Evolutionary conservation across 2,797 vertebrate genomes (phyloP).

Genomic region (Arrhamphus sclerolepis): DNA sequence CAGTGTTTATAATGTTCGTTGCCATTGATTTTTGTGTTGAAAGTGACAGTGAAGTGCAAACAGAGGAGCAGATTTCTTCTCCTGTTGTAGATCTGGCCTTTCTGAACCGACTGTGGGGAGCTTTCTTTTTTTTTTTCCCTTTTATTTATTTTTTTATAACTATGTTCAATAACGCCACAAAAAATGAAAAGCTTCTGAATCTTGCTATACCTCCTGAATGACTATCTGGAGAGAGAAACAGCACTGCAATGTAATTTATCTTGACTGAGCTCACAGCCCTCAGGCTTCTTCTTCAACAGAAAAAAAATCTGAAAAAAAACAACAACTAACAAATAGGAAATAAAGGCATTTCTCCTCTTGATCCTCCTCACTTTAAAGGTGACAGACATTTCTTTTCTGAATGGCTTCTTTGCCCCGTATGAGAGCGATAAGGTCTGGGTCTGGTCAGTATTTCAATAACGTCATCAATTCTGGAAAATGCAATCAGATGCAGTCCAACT

Average conservation of each 20-base stretch:
- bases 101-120: conserved; percentile 64
- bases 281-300: conserved; percentile 48
- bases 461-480: conserved; percentile 81
- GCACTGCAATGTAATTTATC: conserved; percentile 73
- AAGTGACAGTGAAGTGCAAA: conserved; percentile 33
- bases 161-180: conserved; percentile 79
- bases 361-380: conserved; percentile 63
- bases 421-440: conserved; percentile 68
- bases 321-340: conserved; percentile 78
- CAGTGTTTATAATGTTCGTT: background rate
- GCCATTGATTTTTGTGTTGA: conserved; percentile 33
- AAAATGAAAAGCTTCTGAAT: conserved; percentile 82
- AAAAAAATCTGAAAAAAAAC: conserved; percentile 42
- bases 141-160: conserved; percentile 14
- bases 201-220: conserved; percentile 72
- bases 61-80: conserved; percentile 46
- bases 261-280: conserved; percentile 61
- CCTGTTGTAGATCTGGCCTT: conserved; percentile 53
- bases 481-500: conserved; percentile 80
- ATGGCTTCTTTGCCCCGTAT: conserved; percentile 74
- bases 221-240: conserved; percentile 76
- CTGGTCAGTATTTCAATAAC: conserved; percentile 79
- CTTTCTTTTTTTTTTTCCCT: conserved; percentile 53
- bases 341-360: conserved; percentile 72
- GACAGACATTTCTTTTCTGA: conserved; percentile 65